Conservation (phyloP, 35 echinoderm and acorn worm species). For the Patiria miniata region DNA sequence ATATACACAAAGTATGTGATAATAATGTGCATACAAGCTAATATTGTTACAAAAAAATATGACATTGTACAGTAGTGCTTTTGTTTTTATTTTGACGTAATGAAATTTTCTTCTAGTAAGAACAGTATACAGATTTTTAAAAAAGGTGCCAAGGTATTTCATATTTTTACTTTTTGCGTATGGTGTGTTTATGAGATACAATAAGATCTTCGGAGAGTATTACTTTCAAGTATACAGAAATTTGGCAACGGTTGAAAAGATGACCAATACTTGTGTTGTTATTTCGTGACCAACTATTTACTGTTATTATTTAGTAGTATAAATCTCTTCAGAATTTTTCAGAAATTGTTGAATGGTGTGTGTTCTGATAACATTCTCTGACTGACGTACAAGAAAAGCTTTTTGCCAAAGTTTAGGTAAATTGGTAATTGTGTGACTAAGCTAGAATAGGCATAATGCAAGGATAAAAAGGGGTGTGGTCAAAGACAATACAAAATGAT, state of each 20-base stretch:
- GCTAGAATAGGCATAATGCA: too few species aligned
- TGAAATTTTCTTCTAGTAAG: too few species aligned
- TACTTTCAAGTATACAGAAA: neutral
- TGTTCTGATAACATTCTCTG: too few species aligned
- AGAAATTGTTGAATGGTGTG: too few species aligned
- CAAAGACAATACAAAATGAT: too few species aligned
- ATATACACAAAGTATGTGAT: neutral
- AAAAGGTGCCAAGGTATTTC: constrained; percentile 2
- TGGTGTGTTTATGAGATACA: neutral
- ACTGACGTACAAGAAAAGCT: too few species aligned
- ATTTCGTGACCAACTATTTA: constrained; percentile 9
- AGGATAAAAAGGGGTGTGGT: too few species aligned
- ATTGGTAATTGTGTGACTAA: too few species aligned
- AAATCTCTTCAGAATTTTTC: too few species aligned
- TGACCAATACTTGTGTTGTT: neutral
- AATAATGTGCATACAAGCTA: neutral
- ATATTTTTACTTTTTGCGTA: neutral
- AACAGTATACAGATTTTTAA: neutral
- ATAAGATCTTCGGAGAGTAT: neutral
- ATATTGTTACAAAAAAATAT: neutral
- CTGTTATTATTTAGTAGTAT: too few species aligned
- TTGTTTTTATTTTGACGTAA: neutral
- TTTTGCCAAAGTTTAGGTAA: too few species aligned
- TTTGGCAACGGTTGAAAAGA: constrained; percentile 14
- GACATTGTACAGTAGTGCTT: neutral